These are phyloP conservation scores for Balaeniceps rex DNA, from an alignment of 2,113 vertebrate genomes.

Conservation along the genomic window DNA sequence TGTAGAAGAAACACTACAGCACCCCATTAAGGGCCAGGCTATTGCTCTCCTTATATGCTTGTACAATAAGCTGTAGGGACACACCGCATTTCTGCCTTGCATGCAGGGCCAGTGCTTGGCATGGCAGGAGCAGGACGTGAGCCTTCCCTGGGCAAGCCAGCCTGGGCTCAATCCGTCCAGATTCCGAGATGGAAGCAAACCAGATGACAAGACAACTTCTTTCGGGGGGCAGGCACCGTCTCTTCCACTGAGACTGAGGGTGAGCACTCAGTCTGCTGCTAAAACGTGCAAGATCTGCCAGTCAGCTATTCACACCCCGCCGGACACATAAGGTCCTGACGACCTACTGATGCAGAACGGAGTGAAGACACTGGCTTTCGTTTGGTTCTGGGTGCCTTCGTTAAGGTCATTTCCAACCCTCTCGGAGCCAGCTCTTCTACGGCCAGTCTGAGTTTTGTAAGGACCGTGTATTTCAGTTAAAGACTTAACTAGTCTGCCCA, in stretches of 20 bases:
- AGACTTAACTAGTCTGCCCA: slow-evolving; percentile 7
- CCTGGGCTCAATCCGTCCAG: background rate
- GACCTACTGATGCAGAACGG: background rate
- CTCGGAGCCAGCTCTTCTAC: background rate
- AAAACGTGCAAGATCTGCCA: background rate
- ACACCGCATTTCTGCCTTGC: fast-evolving
- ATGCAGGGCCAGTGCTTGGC: background rate
- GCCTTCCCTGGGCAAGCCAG: background rate
- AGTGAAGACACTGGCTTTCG: fast-evolving
- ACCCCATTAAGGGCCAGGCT: background rate
- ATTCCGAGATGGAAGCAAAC: background rate
- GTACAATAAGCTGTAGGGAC: background rate
- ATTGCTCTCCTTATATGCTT: too few relatives aligned
- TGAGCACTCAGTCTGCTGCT: background rate
- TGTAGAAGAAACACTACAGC: background rate
- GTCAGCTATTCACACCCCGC: background rate
- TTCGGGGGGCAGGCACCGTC: background rate
- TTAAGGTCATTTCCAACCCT: background rate
- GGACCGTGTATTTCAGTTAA: slow-evolving; percentile 35
- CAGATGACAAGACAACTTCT: background rate
- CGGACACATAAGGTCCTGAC: fast-evolving
- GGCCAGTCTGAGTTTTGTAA: background rate
- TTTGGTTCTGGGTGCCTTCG: background rate
- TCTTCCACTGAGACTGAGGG: background rate
- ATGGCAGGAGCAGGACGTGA: background rate